Evolutionary conservation across 2,113 vertebrate genomes (phyloP).

Genomic region (Rhinopomastus cyanomelas): DNA sequence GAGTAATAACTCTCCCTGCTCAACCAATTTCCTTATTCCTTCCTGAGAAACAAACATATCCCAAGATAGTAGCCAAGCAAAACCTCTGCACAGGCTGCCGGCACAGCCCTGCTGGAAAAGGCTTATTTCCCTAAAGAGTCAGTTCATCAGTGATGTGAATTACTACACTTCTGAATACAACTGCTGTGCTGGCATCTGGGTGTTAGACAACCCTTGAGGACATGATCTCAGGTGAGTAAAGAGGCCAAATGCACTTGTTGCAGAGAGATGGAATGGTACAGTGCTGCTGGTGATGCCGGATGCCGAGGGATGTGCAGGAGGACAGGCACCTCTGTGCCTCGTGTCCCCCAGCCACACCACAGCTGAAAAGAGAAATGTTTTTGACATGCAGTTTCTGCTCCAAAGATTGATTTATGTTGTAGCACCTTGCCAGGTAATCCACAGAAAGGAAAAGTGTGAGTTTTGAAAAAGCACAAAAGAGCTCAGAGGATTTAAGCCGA

Average conservation of each 20-base stretch:
- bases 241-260: not conserved
- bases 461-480: not conserved
- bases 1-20: not conserved
- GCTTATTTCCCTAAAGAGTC: not conserved
- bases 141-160: not conserved
- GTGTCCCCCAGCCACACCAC: not conserved
- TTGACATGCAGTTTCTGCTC: not conserved
- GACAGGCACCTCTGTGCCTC: not conserved
- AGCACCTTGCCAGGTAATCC: not conserved
- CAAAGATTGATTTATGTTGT: not conserved
- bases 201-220: not conserved
- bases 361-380: not conserved
- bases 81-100: not conserved
- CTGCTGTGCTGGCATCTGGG: not conserved
- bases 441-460: not conserved
- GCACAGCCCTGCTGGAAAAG: accelerated
- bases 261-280: not conserved
- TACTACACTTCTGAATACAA: not conserved
- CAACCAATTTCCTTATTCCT: not conserved
- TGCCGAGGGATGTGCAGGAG: not conserved
- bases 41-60: not conserved
- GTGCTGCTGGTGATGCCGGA: not conserved
- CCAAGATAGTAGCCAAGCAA: not conserved
- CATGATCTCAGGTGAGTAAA: not conserved
- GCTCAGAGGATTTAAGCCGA: not conserved